These are phyloP conservation scores for Heliconius hortense DNA, from an alignment of 2,888 invertebrate species.

Conservation along the genomic window DNA sequence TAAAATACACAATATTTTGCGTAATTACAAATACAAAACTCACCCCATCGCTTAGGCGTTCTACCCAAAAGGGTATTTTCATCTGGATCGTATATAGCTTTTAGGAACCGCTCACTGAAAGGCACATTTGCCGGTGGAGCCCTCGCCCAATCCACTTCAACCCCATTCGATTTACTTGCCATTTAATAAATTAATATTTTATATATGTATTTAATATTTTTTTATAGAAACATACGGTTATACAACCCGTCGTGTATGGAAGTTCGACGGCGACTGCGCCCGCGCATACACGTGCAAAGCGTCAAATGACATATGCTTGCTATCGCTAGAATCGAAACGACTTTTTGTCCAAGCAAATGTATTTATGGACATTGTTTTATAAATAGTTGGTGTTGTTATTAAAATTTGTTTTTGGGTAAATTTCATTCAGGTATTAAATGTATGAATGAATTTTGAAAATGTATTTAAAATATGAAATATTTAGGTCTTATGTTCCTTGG, in stretches of 20 bases:
- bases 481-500: background rate
- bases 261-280: constrained; percentile 43
- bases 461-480: no score
- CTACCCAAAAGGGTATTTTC: constrained; percentile 71
- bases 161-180: constrained; percentile 64
- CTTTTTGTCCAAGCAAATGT: constrained; percentile 19
- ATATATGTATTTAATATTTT: background rate
- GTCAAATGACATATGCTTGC: constrained; percentile 41
- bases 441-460: background rate
- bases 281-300: constrained; percentile 41
- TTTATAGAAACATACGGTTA: background rate
- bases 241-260: constrained; percentile 46
- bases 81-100: constrained; percentile 64
- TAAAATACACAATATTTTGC: no score
- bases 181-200: constrained; percentile 45
- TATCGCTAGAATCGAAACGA: constrained; percentile 29
- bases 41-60: constrained; percentile 75
- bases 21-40: constrained; percentile 46
- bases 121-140: constrained; percentile 61
- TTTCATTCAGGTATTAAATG: background rate
- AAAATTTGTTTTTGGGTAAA: background rate
- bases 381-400: background rate
- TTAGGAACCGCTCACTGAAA: constrained; percentile 54
- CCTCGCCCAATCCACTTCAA: constrained; percentile 67
- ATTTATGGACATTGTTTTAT: constrained; percentile 25